These are phyloP conservation scores for Spisula solida DNA, from an alignment of 2,888 invertebrate genomes.

Conservation along the genomic window DNA sequence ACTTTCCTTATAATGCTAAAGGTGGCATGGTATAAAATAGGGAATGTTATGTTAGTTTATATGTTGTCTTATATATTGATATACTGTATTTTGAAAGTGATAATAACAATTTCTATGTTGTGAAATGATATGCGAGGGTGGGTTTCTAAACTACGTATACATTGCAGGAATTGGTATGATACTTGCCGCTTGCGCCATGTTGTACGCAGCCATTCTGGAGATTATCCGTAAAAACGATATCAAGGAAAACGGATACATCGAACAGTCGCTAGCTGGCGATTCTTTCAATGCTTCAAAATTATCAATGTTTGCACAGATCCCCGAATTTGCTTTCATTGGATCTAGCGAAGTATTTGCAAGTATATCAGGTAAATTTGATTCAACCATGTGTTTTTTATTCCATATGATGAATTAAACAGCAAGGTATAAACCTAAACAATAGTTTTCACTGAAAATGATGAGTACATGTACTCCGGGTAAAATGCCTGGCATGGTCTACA, in stretches of 20 bases:
- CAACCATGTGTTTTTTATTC: background rate
- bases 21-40: too few relatives aligned
- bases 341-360: conserved; percentile 84
- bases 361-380: conserved; percentile 78
- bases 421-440: background rate
- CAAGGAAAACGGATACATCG: conserved; percentile 71
- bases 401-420: background rate
- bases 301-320: conserved; percentile 81
- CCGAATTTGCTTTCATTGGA: conserved; percentile 84
- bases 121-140: background rate
- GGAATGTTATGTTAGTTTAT: too few relatives aligned
- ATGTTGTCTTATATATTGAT: too few relatives aligned
- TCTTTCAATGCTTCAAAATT: conserved; percentile 81
- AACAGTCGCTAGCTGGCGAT: conserved; percentile 77
- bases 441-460: too few relatives aligned
- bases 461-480: too few relatives aligned
- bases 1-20: too few relatives aligned
- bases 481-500: too few relatives aligned
- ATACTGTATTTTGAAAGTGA: too few relatives aligned
- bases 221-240: conserved; percentile 82
- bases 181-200: conserved; percentile 77
- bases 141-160: background rate
- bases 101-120: background rate
- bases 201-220: conserved; percentile 83
- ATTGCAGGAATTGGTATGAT: conserved; percentile 82